These are phyloP conservation scores for Microctenopoma lineatum DNA, from an alignment of 2,797 vertebrate species.

Conservation along the genomic window DNA sequence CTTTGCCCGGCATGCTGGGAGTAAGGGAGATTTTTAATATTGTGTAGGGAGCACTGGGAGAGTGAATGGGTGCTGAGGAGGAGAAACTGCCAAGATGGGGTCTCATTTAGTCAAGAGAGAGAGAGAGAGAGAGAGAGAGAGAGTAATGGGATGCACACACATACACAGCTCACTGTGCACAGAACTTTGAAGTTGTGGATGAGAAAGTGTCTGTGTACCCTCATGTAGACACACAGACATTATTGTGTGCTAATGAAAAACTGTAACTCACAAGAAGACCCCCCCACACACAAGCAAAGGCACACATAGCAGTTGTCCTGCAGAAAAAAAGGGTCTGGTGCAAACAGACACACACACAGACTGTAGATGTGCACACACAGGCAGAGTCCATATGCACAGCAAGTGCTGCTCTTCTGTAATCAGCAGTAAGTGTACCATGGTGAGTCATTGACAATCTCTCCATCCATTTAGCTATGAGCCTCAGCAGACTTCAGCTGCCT, in stretches of 20 bases:
- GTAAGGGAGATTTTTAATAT: constrained; percentile 69
- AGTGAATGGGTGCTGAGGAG: constrained; percentile 63
- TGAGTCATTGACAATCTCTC: constrained; percentile 70
- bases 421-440: constrained; percentile 72
- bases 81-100: constrained; percentile 60
- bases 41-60: constrained; percentile 56
- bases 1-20: constrained; percentile 29
- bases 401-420: constrained; percentile 69
- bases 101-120: constrained; percentile 66
- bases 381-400: constrained; percentile 41
- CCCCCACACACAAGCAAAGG: not conserved
- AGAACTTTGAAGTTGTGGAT: constrained; percentile 38
- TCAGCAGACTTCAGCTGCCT: constrained; percentile 74
- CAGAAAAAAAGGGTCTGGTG: constrained; percentile 32
- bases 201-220: constrained; percentile 26
- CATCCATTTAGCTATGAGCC: constrained; percentile 71
- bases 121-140: constrained; percentile 22
- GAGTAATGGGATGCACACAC: constrained; percentile 55
- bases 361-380: not conserved
- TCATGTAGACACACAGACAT: constrained; percentile 16
- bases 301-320: constrained; percentile 22
- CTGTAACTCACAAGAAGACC: constrained; percentile 58
- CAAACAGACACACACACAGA: constrained; percentile 15
- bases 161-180: constrained; percentile 6
- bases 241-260: constrained; percentile 65